Conservation (phyloP, 2,888 invertebrate genomes). For the Eledona agricola region DNA sequence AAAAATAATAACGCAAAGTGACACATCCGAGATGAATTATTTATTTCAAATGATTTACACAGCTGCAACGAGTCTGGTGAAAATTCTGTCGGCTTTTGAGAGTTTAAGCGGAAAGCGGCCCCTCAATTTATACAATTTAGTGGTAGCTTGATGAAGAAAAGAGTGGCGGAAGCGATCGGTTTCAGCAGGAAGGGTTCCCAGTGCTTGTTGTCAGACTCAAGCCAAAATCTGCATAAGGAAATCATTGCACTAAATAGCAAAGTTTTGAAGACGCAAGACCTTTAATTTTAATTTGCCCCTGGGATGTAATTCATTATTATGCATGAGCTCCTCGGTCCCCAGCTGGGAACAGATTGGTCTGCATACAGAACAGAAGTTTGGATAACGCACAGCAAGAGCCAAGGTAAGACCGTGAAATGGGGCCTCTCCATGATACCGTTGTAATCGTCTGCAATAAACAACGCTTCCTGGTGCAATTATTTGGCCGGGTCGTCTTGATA, state of each 20-base stretch:
- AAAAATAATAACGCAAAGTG: too few species aligned
- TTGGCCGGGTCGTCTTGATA: constrained; percentile 36
- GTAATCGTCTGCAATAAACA: constrained; percentile 44
- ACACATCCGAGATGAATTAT: too few species aligned
- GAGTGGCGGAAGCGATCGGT: constrained; percentile 15
- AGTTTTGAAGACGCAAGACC: constrained; percentile 63
- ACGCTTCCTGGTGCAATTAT: constrained; percentile 41
- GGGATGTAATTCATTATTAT: constrained; percentile 65
- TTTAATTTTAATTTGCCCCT: constrained; percentile 65
- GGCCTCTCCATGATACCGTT: constrained; percentile 38
- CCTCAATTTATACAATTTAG: too few species aligned
- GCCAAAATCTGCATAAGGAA: constrained; percentile 62
- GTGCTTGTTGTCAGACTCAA: constrained; percentile 32
- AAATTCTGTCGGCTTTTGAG: too few species aligned
- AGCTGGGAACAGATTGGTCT: constrained; percentile 60
- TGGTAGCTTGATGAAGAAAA: constrained; percentile 16
- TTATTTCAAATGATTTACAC: too few species aligned
- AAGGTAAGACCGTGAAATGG: constrained; percentile 56
- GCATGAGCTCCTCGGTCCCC: constrained; percentile 62
- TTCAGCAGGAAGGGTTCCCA: constrained; percentile 15
- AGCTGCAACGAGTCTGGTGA: too few species aligned
- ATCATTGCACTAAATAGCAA: constrained; percentile 64
- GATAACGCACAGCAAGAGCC: constrained; percentile 54
- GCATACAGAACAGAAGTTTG: constrained; percentile 62
- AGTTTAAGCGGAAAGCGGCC: too few species aligned